Evolutionary conservation across 1,140 invertebrate species (phyloP).

Genomic region (Venturia canescens): DNA sequence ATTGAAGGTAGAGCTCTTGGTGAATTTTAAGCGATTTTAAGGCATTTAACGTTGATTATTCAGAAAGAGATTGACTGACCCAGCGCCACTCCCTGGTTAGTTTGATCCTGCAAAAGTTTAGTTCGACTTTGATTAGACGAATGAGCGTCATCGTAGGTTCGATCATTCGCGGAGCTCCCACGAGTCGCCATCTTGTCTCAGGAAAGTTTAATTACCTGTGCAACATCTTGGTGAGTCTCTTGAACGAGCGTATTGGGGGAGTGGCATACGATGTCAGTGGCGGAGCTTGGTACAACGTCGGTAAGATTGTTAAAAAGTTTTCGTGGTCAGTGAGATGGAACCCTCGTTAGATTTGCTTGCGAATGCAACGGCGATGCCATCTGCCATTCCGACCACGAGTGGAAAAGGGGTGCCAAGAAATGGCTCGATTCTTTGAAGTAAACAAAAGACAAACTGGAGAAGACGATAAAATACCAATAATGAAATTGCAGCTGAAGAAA

Average conservation of each 20-base stretch:
- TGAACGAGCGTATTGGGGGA: not conserved
- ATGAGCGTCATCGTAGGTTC: not conserved
- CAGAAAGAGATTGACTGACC: constrained; percentile 9
- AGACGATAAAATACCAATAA: constrained; percentile 25
- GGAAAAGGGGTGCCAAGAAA: not conserved
- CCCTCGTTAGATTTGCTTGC: not conserved
- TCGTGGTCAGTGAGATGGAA: constrained; percentile 31
- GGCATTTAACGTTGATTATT: not conserved
- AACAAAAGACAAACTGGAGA: constrained; percentile 17
- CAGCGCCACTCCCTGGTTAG: not conserved
- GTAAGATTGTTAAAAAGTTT: constrained; percentile 55
- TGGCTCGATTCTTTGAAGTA: not conserved
- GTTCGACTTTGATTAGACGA: constrained; percentile 37
- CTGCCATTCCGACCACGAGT: not conserved
- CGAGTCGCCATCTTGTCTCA: constrained; percentile 30
- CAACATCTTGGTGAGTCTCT: constrained; percentile 42
- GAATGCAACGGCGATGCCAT: constrained; percentile 10
- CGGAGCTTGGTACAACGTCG: constrained; percentile 1
- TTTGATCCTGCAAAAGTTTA: constrained; percentile 15
- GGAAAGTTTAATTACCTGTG: constrained; percentile 58
- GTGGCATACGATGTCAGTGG: not conserved
- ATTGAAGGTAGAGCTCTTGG: no score
- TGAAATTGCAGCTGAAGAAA: constrained; percentile 36
- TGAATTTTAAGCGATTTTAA: no score
- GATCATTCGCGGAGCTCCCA: constrained; percentile 23